Evolutionary conservation across 2,888 invertebrate species (phyloP).

Genomic region (Tanytarsus gracilentus): DNA sequence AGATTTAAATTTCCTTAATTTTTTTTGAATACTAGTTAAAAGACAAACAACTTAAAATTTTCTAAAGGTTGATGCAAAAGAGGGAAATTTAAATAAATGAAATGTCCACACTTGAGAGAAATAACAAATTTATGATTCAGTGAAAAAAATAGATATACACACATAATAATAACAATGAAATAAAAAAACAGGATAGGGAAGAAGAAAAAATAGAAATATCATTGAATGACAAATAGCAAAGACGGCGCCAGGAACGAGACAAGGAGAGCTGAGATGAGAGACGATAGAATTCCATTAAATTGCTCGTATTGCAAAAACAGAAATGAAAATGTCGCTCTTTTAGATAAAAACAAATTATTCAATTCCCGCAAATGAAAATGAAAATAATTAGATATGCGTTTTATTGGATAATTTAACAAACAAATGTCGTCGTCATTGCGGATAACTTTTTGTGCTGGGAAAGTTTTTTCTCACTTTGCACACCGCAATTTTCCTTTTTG

Average conservation of each 20-base stretch:
- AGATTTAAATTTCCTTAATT: too few species aligned
- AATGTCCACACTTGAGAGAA: too few species aligned
- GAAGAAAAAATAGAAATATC: conserved; percentile 10
- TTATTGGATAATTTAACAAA: too few species aligned
- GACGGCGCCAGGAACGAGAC: conserved; percentile 24
- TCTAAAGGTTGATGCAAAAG: too few species aligned
- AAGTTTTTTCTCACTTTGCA: background rate
- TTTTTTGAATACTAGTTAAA: too few species aligned
- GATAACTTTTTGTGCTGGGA: background rate
- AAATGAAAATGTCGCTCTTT: background rate
- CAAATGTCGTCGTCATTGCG: background rate
- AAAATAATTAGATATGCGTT: too few species aligned
- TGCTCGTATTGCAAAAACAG: background rate
- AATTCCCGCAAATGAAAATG: too few species aligned
- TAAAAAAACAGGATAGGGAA: background rate
- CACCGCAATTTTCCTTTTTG: background rate
- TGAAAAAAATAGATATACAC: background rate
- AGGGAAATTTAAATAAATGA: background rate
- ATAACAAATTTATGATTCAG: background rate
- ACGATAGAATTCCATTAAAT: background rate
- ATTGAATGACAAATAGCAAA: conserved; percentile 25
- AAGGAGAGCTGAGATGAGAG: background rate
- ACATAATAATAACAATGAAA: background rate
- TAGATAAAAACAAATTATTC: too few species aligned
- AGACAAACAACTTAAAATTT: too few species aligned